A percentile compares a stretch with the other conserved stretches of the same genome.
These are phyloP conservation scores for Eueremaeus valkanovi DNA, from an alignment of 2,888 invertebrate species.

Conservation along the genomic window DNA sequence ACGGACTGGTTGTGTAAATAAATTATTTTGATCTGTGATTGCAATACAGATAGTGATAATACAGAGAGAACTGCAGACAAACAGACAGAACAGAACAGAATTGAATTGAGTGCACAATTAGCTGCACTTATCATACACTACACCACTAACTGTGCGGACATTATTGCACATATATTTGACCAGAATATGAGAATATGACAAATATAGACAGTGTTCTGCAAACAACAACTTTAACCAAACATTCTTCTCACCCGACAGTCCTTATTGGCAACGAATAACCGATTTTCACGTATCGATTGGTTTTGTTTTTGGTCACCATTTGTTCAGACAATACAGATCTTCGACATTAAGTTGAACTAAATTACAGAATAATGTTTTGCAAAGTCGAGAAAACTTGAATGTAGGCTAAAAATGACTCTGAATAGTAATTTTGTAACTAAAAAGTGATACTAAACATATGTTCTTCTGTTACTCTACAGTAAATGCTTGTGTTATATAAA, in stretches of 20 bases:
- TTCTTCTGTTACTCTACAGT: neutral
- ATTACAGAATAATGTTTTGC: too few relatives aligned
- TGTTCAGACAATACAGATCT: too few relatives aligned
- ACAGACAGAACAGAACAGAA: neutral
- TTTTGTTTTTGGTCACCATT: too few relatives aligned
- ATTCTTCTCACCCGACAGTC: too few relatives aligned
- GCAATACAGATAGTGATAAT: neutral
- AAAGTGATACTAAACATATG: constrained; percentile 27
- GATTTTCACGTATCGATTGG: too few relatives aligned
- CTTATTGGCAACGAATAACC: too few relatives aligned
- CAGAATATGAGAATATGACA: neutral
- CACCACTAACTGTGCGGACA: too few relatives aligned
- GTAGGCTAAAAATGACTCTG: too few relatives aligned
- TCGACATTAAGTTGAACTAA: too few relatives aligned
- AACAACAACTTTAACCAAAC: neutral
- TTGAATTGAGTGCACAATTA: neutral
- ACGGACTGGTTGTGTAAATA: constrained; percentile 3
- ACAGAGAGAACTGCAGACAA: neutral
- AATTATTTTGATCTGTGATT: neutral
- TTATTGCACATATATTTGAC: too few relatives aligned
- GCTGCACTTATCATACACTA: too few relatives aligned
- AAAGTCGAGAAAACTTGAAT: too few relatives aligned
- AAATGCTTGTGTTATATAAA: neutral
- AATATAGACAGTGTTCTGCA: constrained; percentile 12
- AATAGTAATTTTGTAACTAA: constrained; percentile 10